Conservation (phyloP, 2,888 invertebrate genomes). For the Zeuzera pyrina region DNA sequence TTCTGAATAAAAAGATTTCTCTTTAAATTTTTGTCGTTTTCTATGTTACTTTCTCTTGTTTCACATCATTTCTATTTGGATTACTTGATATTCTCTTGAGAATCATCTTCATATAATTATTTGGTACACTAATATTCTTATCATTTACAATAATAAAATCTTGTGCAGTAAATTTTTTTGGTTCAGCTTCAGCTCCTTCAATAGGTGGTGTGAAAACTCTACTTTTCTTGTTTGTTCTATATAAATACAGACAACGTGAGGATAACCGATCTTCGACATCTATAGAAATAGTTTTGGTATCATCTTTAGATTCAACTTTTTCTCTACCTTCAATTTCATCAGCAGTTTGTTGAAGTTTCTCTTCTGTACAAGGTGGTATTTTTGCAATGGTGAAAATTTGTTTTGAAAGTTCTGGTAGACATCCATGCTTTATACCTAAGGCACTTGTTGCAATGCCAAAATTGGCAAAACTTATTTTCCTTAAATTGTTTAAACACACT, state of each 20-base stretch:
- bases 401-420: slow-evolving; percentile 24
- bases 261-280: not conserved
- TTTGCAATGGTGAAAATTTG: slow-evolving; percentile 29
- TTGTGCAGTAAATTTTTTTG: slow-evolving; percentile 37
- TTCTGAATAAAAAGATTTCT: slow-evolving; percentile 10
- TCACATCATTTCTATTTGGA: slow-evolving; percentile 38
- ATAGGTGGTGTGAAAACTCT: slow-evolving; percentile 46
- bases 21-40: slow-evolving; percentile 21
- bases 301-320: slow-evolving; percentile 11
- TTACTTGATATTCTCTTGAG: slow-evolving; percentile 54
- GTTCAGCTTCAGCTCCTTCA: slow-evolving; percentile 13
- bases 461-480: slow-evolving; percentile 24
- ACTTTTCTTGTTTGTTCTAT: slow-evolving; percentile 39
- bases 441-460: slow-evolving; percentile 61
- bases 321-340: slow-evolving; percentile 12
- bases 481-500: slow-evolving; percentile 48
- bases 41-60: slow-evolving; percentile 26
- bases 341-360: slow-evolving; percentile 4
- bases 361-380: slow-evolving; percentile 11
- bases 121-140: slow-evolving; percentile 20
- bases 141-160: slow-evolving; percentile 42
- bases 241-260: slow-evolving; percentile 33
- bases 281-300: slow-evolving; percentile 2
- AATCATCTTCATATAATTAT: slow-evolving; percentile 48
- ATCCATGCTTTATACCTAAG: slow-evolving; percentile 40